These are phyloP conservation scores for Aphyosemion australe DNA, from an alignment of 2,113 vertebrate genomes.

Conservation along the genomic window DNA sequence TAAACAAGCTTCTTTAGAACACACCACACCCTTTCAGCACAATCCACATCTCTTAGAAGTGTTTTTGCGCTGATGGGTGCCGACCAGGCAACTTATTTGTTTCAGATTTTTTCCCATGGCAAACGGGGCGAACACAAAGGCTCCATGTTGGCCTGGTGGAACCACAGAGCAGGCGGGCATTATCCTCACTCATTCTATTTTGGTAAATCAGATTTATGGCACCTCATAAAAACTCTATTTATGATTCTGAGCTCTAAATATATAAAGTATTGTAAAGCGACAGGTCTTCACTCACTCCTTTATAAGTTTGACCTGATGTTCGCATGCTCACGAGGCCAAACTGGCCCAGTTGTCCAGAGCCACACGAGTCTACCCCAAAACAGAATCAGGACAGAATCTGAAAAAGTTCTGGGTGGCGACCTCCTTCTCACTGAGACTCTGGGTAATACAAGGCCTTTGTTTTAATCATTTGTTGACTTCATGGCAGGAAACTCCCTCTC, in stretches of 20 bases:
- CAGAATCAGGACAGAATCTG: constrained; percentile 25
- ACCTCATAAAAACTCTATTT: constrained; percentile 77
- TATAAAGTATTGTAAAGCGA: constrained; percentile 68
- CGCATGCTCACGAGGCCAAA: constrained; percentile 19
- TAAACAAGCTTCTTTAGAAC: constrained; percentile 70
- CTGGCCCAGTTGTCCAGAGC: constrained; percentile 30
- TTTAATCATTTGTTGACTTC: constrained; percentile 63
- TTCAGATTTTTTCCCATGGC: constrained; percentile 82
- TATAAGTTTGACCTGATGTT: constrained; percentile 62
- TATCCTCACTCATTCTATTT: constrained; percentile 64
- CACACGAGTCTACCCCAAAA: constrained; percentile 11
- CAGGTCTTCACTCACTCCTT: constrained; percentile 36
- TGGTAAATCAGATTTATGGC: constrained; percentile 78
- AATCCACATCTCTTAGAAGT: constrained; percentile 73
- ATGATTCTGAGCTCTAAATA: constrained; percentile 71
- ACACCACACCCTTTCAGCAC: constrained; percentile 68
- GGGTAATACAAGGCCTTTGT: constrained; percentile 63
- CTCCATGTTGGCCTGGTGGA: constrained; percentile 72
- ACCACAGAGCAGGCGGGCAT: constrained; percentile 75
- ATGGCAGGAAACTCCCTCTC: constrained; percentile 62
- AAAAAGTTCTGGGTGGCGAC: constrained; percentile 34
- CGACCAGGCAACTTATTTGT: constrained; percentile 76
- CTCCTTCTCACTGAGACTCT: constrained; percentile 44
- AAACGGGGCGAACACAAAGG: constrained; percentile 74
- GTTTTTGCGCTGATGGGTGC: constrained; percentile 72